Percentiles rank a stretch among this genome's conserved stretches.
Evolutionary conservation across 2,113 vertebrate genomes (phyloP).

Genomic region (Notothenia rossii): DNA sequence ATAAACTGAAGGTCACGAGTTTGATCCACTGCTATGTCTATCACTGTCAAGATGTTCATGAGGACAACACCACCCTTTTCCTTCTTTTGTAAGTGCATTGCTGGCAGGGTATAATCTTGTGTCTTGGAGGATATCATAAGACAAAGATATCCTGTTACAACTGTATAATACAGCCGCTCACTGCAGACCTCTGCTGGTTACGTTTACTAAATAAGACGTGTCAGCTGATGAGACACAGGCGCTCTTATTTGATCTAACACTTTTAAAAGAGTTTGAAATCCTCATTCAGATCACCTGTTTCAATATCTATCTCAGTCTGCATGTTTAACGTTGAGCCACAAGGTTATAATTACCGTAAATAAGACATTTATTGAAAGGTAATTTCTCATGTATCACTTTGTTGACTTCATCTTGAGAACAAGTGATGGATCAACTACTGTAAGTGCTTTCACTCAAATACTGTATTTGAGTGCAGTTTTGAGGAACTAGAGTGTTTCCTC

Average conservation of each 20-base stretch:
- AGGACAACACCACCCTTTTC: neutral
- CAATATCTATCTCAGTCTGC: neutral
- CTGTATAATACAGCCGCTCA: neutral
- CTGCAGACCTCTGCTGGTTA: neutral
- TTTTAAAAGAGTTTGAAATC: slow-evolving; percentile 14
- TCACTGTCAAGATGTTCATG: slow-evolving; percentile 2
- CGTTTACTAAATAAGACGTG: neutral
- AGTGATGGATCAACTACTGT: too few relatives aligned
- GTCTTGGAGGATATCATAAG: neutral
- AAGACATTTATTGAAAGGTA: neutral
- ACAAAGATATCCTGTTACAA: neutral
- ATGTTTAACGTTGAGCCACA: neutral
- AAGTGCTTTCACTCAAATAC: too few relatives aligned
- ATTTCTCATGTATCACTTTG: slow-evolving; percentile 4
- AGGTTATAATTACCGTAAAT: neutral
- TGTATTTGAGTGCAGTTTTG: too few relatives aligned
- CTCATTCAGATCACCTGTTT: slow-evolving; percentile 23
- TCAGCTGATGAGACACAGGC: neutral
- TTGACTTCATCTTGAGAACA: slow-evolving; percentile 6
- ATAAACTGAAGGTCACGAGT: slow-evolving; percentile 10
- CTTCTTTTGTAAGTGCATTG: neutral
- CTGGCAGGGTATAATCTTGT: neutral
- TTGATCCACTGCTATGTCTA: slow-evolving; percentile 4
- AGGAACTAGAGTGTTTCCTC: too few relatives aligned
- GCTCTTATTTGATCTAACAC: slow-evolving; percentile 21